Evolutionary conservation across 2,888 invertebrate genomes (phyloP), one percentile per base, ranked within the genome.

Genomic region (Julus scandinavius): DNA sequence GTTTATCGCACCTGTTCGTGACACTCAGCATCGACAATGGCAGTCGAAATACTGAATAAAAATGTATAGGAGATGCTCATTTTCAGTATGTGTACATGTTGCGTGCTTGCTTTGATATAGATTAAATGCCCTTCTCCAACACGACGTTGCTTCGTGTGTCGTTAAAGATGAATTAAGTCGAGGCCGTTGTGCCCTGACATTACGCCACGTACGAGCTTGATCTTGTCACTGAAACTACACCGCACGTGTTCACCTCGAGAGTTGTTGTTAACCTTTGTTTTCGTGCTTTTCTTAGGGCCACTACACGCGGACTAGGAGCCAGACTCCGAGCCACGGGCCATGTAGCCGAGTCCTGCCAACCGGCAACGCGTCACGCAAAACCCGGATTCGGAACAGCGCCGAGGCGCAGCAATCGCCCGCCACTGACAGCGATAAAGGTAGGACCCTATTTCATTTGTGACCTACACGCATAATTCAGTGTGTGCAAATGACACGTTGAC

Each of bases 341-440:
- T 40, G 85, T 45, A 85, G 45, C 45, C 85, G 85, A 40, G 45
- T 85, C 40, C 45, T 85, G 15, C 40, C 85, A 20, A 20, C 63
- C 40, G 85, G 85, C 5, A 41, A 85, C 41, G 41, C 85, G n/a
- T 41, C 85, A 41, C 80, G 83, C 29, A 87, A 84, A 29, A 17
- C 84, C 29, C 84, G 86, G 40, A 72, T 90, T 90, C 83, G 89
- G 91, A 84, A 90, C 72, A 86, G 29, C 45, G 72, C n/a, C 29
- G 29, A 40, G 41, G 41, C 54, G 49, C 85, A 85, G 85, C 85
- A 40, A 40, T 85, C 45, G 85, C 85, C 86, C 54, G 13, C 45
- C 40, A 20, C 45, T 5, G 86, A 86, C 86, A 86, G 86, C 49
- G 86, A 86, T 13, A 86, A 86, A 50, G 86, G 86, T 86, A 86